Evolutionary conservation across 2,888 invertebrate species (phyloP), one percentile per base, ranked within the genome.

Genomic region (Himalopsyche anomala): DNA sequence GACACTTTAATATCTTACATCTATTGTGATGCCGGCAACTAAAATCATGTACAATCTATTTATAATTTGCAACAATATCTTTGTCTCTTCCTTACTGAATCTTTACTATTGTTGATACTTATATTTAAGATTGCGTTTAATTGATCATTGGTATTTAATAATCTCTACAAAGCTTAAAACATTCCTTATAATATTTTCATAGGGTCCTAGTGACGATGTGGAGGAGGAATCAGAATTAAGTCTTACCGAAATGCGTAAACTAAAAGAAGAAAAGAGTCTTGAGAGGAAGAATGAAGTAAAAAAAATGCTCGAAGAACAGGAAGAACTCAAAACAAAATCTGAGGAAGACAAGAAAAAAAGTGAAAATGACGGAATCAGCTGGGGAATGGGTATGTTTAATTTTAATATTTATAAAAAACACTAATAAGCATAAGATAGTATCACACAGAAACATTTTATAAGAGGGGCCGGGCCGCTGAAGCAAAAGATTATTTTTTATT

Each of bases 121-220:
- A 28, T 28, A 28, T 28, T 28, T 1, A 28, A 28, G 28, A 28
- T 28, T 28, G 28, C 28, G 28, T 28, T 28, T 28, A 28, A 28
- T 28, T 28, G 2, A 28, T 28, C 28, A 28, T 28, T 28, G 0
- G 28, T 28, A 2, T 28, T 28, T 28, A 28, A 28, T 28, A 28
- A 28, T 28, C 28, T 28, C 12, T 40, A 5, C 40, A 15, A 0
- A 15, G 62, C 28, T 82, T 79, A 9, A 87, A 51, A 45, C 54
- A 19, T 40, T 15, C 3, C 42, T 9, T 51, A 3, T 51, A 51
- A 51, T 51, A 12, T 9, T 51, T 85, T 89, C 89, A 0, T 87
- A 95, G 93, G 98, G 99, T 0, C 99, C 99, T 0, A 94, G 94
- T 17, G 96, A 96, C 81, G 99, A 99, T 90, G 99, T 99, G 88